Percentiles rank a stretch among this genome's conserved stretches.
These are phyloP conservation scores for Ciconia maguari DNA, from an alignment of 2,113 vertebrate genomes.

Conservation along the genomic window DNA sequence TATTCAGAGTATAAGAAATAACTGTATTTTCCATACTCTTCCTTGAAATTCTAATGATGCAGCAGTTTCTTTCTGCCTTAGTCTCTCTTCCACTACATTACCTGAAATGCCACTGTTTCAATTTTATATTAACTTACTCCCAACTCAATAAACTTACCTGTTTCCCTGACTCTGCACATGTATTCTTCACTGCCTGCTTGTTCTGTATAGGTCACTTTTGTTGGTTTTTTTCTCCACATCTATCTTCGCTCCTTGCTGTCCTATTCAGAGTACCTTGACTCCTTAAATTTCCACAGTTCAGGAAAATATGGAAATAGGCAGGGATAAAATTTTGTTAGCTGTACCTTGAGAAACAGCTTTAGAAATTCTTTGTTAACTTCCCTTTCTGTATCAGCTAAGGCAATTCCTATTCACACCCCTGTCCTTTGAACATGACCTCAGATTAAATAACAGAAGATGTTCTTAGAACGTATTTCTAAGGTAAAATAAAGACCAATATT, in stretches of 20 bases:
- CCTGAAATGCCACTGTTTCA: neutral
- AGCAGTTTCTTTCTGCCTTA: neutral
- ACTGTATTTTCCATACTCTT: neutral
- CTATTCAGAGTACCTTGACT: neutral
- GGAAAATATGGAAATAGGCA: neutral
- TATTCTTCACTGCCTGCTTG: neutral
- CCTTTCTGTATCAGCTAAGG: neutral
- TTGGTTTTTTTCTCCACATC: neutral
- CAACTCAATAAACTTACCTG: neutral
- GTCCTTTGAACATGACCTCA: neutral
- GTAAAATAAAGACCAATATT: neutral
- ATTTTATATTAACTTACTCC: neutral
- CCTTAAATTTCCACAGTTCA: neutral
- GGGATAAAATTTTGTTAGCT: neutral
- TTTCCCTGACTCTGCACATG: neutral
- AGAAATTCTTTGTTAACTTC: neutral
- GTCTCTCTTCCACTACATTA: neutral
- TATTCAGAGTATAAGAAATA: neutral
- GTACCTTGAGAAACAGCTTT: neutral
- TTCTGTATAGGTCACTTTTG: neutral
- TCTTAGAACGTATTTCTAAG: neutral
- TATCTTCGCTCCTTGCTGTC: neutral
- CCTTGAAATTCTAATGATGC: slow-evolving; percentile 5
- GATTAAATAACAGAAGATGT: neutral
- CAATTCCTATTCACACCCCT: neutral